Base-by-base conservation (phyloP, 1,140 invertebrate genomes). In the Bicyclus anynana region DNA sequence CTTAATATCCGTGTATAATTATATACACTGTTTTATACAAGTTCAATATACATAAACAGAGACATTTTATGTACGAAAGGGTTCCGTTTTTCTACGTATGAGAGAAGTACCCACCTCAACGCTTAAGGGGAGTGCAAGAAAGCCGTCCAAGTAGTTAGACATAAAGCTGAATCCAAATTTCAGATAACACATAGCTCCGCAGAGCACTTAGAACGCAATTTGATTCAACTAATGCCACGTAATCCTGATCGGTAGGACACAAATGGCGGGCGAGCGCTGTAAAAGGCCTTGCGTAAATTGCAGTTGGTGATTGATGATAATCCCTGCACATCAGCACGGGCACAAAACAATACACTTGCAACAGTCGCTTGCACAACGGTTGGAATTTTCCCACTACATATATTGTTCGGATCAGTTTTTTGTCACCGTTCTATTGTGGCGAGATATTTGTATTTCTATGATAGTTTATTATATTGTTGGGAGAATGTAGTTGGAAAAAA, bases 171-270 rank as follows among this genome's bases (percentile, higher is more conserved):
- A 58, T 51, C 53, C 46, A 54, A 55, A 56, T 68, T 68, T 72
- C 53, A 68, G 61, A 69, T 72, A 77, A 82, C 77, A 71, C 74
- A 81, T 83, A 70, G 74, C 62, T 62, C 77, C 66, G 78, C 79
- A 84, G 60, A 80, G 74, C 67, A 80, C 80, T 87, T 80, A 84
- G 72, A 69, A 77, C 65, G 74, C 74, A 82, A 84, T 84, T 84
- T 80, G 80, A 84, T 87, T 84, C 84, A 80, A 73, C 75, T 87
- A 84, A 84, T 84, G 69, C 84, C 62, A 50, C 69, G 80, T 87
- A 87, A 87, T 87, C 84, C 84, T 77, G 67, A 73, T 69, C 71
- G 67, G 77, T 70, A 65, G 71, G 74, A 70, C 74, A 69, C 78
- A 80, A 84, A 86, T 83, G 72, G 78, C 72, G 62, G 55, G 69